A percentile compares a stretch with the other conserved stretches of the same genome.
Evolutionary conservation across 2,797 vertebrate species (phyloP).

Genomic region (Aldrovandia affinis): DNA sequence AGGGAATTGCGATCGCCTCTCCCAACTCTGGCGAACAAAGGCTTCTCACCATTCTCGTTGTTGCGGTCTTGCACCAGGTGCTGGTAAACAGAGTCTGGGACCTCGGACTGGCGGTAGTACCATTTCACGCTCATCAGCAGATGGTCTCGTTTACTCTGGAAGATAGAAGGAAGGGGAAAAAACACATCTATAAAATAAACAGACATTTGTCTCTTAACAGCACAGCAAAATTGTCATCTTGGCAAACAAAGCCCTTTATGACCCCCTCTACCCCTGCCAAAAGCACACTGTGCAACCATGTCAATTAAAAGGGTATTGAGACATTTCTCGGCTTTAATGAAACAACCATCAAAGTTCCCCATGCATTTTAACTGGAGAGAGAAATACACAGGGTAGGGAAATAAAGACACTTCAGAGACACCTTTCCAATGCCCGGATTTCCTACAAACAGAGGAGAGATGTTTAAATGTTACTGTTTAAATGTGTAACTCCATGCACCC

Average conservation of each 20-base stretch:
- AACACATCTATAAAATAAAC: constrained; percentile 58
- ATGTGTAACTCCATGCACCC: neutral
- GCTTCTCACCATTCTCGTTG: constrained; percentile 92
- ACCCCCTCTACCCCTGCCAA: constrained; percentile 61
- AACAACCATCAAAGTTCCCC: constrained; percentile 56
- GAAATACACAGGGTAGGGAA: neutral
- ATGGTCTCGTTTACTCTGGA: constrained; percentile 99
- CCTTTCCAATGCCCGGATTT: neutral
- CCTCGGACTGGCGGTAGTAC: constrained; percentile 99
- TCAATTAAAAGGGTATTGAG: constrained; percentile 77
- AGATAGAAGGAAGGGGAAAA: constrained; percentile 62
- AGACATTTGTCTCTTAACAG: constrained; percentile 69
- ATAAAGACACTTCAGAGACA: neutral
- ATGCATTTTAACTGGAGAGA: neutral
- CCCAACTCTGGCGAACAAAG: neutral
- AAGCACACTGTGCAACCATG: constrained; percentile 62
- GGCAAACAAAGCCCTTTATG: constrained; percentile 63
- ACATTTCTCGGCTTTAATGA: constrained; percentile 72
- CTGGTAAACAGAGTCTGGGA: constrained; percentile 98
- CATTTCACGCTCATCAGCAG: constrained; percentile 99
- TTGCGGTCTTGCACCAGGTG: constrained; percentile 99
- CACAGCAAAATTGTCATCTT: constrained; percentile 61
- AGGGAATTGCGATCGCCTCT: too few relatives aligned
- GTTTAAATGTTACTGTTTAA: neutral
- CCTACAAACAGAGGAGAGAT: neutral